Evolutionary conservation across 1,140 invertebrate species (phyloP), one percentile per base, ranked within the genome.

Genomic region (Mesaphorura yosii): DNA sequence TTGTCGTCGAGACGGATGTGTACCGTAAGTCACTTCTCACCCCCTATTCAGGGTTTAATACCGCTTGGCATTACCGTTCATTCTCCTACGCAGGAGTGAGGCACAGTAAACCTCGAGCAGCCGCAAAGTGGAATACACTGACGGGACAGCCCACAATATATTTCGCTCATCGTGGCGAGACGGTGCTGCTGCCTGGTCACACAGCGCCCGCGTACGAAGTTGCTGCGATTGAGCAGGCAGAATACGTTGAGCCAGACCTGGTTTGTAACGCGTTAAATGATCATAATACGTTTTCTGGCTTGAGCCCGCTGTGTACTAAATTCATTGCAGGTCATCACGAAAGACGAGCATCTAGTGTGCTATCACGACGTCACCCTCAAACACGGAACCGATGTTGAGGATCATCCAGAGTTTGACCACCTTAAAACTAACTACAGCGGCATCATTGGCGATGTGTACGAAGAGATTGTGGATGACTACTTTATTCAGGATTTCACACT

Each of bases 201-300:
- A 65, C 65, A 5, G 5, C 63, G 5, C 41, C 48, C 2, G 46
- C 63, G 14, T 66, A 65, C 45, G 52, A 60, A 38, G 31, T 58
- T 23, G 64, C 66, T 10, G 53, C 56, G 6, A 48, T 56, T 5
- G 28, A 58, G 31, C 52, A 55, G n/a, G 62, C 64, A 12, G 64
- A 66, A 39, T 58, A 51, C 31, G 54, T 66, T 12, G 65, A 66
- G 47, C 64, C 61, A 39, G 65, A 66, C 47, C 46, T 64, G 7
- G 49, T 48, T n/a, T n/a, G n/a, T n/a, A n/a, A n/a, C n/a, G n/a
- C n/a, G n/a, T n/a, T n/a, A n/a, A n/a, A n/a, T n/a, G n/a, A n/a
- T n/a, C n/a, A n/a, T n/a, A n/a, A n/a, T n/a, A n/a, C n/a, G n/a
- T n/a, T n/a, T n/a, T n/a, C n/a, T n/a, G n/a, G n/a, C n/a, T n/a